phyloP scores from a whole-genome alignment of 2,113 vertebrate genomes.

The Eurypyga helias region DNA sequence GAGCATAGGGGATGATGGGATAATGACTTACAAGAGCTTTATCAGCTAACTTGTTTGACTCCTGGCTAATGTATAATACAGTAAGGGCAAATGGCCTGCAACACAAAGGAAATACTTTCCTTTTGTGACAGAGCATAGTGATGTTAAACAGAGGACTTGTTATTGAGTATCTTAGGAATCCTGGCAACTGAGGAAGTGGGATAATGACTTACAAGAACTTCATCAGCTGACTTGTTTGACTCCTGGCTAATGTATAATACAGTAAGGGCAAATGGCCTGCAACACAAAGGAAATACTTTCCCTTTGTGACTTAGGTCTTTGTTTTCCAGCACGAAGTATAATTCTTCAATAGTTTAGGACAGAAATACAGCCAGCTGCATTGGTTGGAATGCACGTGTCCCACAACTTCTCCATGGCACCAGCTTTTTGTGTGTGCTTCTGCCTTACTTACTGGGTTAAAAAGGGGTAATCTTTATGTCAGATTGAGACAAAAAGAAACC shows the following conservation, averaged over 20 bases:
- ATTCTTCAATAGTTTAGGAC: not conserved
- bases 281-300: not conserved
- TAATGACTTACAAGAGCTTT: not conserved
- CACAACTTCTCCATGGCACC: not conserved
- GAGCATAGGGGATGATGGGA: not conserved
- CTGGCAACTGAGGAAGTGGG: not conserved
- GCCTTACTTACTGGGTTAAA: not conserved
- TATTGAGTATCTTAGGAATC: not conserved
- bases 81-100: not conserved
- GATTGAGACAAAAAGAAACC: not conserved
- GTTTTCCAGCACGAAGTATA: not conserved
- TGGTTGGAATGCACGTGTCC: rapidly evolving
- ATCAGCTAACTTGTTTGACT: not conserved
- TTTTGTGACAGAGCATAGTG: no score
- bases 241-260: not conserved
- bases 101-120: not conserved
- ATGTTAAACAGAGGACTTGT: not conserved
- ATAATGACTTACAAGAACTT: not conserved
- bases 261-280: not conserved
- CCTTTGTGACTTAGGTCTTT: not conserved
- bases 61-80: not conserved
- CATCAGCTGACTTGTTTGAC: not conserved
- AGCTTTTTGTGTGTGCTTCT: not conserved
- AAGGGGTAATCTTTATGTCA: not conserved
- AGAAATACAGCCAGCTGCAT: not conserved